Evolutionary conservation across 2,797 vertebrate species (phyloP).

Genomic region (Sitta carolinensis): DNA sequence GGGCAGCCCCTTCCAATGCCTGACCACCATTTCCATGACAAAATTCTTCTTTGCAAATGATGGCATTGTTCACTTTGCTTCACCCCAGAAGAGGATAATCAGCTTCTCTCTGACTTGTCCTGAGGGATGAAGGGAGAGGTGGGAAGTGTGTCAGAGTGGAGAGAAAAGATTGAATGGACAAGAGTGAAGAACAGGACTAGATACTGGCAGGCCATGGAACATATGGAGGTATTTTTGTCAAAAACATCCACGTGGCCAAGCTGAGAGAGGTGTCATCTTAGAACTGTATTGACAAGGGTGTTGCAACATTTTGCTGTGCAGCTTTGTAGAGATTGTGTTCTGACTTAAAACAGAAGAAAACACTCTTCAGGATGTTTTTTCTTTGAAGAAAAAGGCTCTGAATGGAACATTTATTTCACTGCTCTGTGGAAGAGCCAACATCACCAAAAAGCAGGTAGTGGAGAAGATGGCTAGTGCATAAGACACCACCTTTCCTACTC

Average conservation of each 20-base stretch:
- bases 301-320: accelerated
- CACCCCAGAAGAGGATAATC: neutral
- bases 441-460: neutral
- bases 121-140: neutral
- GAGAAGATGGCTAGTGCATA: neutral
- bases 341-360: neutral
- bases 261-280: neutral
- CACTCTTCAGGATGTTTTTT: neutral
- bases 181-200: neutral
- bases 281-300: accelerated
- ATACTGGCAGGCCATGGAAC: accelerated
- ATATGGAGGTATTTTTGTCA: neutral
- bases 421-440: neutral
- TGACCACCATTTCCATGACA: neutral
- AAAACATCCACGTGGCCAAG: neutral
- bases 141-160: accelerated
- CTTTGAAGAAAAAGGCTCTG: neutral
- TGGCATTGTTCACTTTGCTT: accelerated
- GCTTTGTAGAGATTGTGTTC: neutral
- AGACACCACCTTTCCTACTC: neutral
- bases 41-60: neutral
- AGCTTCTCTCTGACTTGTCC: neutral
- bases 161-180: neutral
- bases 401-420: neutral
- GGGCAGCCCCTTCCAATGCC: neutral